Conservation (phyloP, 2,888 invertebrate genomes). For the Hypena proboscidalis region DNA sequence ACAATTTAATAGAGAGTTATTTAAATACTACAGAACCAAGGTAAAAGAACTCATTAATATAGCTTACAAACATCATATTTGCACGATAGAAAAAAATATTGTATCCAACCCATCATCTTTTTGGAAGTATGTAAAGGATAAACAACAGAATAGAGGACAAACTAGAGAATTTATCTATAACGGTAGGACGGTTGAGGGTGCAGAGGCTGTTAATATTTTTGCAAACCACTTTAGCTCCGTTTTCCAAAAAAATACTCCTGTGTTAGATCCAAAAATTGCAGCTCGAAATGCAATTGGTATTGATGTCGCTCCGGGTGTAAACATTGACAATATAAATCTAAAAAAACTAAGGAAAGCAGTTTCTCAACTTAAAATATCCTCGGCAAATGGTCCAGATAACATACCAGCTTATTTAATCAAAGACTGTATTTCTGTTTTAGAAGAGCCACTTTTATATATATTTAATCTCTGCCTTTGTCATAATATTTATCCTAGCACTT, state of each 20-base stretch:
- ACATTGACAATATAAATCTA: neutral
- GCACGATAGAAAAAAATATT: neutral
- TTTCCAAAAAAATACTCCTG: neutral
- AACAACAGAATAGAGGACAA: no score
- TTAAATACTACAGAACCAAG: no score
- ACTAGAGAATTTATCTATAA: conserved; percentile 1
- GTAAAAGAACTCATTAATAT: no score
- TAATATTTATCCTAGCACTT: no score
- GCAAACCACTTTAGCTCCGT: conserved; percentile 5
- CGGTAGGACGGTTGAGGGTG: neutral
- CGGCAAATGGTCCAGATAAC: neutral
- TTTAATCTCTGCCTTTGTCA: no score
- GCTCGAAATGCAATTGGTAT: no score
- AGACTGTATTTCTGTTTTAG: neutral
- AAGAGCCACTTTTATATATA: neutral
- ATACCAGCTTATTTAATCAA: neutral
- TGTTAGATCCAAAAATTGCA: neutral
- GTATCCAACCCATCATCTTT: neutral
- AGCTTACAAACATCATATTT: no score
- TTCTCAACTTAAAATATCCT: neutral
- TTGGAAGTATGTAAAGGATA: neutral
- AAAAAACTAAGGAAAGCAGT: neutral
- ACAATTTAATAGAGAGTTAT: no score
- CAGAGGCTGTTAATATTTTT: conserved; percentile 3
- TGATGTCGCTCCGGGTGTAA: no score